These are phyloP conservation scores for Eupithecia insigniata DNA, from an alignment of 2,888 invertebrate species.

Conservation along the genomic window DNA sequence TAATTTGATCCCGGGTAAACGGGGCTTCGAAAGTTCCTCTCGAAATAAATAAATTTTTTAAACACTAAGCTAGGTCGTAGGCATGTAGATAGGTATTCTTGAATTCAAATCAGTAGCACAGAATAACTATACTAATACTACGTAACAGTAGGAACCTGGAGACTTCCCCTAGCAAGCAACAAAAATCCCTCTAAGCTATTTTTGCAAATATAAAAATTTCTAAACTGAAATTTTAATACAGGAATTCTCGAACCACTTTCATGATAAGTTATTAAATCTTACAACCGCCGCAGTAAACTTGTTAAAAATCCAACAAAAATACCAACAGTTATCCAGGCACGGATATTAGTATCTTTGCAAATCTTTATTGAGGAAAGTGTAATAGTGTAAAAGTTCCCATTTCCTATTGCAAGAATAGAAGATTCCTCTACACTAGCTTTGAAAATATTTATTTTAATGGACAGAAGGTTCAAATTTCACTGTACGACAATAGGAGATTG, in stretches of 20 bases:
- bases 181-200: background rate
- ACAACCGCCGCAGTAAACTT: background rate
- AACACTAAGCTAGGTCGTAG: too few relatives aligned
- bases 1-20: background rate
- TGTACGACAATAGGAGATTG: background rate
- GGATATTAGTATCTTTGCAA: background rate
- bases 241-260: background rate
- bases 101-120: background rate
- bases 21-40: background rate
- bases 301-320: background rate
- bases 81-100: too few relatives aligned
- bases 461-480: background rate
- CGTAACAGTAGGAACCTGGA: background rate
- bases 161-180: background rate
- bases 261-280: background rate
- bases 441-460: background rate
- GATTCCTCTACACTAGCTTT: background rate
- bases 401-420: background rate
- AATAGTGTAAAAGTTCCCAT: background rate
- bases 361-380: background rate
- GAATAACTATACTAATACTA: too few relatives aligned
- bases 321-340: background rate
- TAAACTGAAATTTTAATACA: background rate
- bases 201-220: background rate
- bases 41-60: background rate